Evolutionary conservation across 2,888 invertebrate genomes (phyloP).

Genomic region (Drosophila anomalata): DNA sequence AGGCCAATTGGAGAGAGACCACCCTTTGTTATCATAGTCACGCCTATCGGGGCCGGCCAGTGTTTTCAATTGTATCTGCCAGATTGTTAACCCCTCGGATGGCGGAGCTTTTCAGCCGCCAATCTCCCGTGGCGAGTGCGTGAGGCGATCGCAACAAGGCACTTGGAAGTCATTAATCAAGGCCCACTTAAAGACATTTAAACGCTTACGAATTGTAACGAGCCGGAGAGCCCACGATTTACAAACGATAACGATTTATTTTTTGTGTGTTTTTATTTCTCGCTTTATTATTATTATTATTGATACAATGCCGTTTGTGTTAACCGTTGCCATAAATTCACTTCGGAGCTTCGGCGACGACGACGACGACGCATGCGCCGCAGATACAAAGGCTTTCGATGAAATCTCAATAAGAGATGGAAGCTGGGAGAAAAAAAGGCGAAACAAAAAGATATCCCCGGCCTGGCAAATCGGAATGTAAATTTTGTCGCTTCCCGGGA

Average conservation of each 20-base stretch:
- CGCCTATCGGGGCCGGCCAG: slow-evolving; percentile 35
- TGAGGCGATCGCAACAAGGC: slow-evolving; percentile 59
- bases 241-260: slow-evolving; percentile 68
- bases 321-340: slow-evolving; percentile 76
- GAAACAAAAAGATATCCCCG: slow-evolving; percentile 22
- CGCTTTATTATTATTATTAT: slow-evolving; percentile 51
- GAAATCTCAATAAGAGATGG: slow-evolving; percentile 70
- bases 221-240: slow-evolving; percentile 62
- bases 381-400: slow-evolving; percentile 73
- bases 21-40: slow-evolving; percentile 45
- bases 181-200: slow-evolving; percentile 71
- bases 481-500: slow-evolving; percentile 77
- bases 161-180: slow-evolving; percentile 71
- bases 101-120: slow-evolving; percentile 36
- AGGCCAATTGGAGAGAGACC: slow-evolving; percentile 29
- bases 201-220: slow-evolving; percentile 77
- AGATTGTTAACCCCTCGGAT: slow-evolving; percentile 22
- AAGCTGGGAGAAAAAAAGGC: slow-evolving; percentile 8
- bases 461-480: slow-evolving; percentile 66
- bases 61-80: slow-evolving; percentile 38
- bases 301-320: slow-evolving; percentile 74
- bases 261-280: slow-evolving; percentile 37
- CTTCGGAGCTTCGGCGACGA: slow-evolving; percentile 50
- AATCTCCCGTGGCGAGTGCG: slow-evolving; percentile 66
- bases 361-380: slow-evolving; percentile 65